Evolutionary conservation across 2,888 invertebrate species (phyloP).

Genomic region (Macroteleia sp.): DNA sequence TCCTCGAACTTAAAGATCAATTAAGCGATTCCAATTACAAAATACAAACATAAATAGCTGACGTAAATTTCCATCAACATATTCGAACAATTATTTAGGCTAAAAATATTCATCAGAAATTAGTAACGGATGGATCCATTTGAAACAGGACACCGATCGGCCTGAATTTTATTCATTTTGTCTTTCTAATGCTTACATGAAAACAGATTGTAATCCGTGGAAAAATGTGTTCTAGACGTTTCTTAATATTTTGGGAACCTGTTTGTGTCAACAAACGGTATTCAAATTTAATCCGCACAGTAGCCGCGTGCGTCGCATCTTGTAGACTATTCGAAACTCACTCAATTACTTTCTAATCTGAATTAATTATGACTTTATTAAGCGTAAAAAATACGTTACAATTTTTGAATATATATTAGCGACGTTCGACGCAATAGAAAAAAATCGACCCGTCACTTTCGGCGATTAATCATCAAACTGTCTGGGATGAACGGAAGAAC

Average conservation of each 20-base stretch:
- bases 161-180: slow-evolving; percentile 18
- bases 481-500: slow-evolving; percentile 15
- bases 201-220: slow-evolving; percentile 6
- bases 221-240: slow-evolving; percentile 6
- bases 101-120: too few relatives aligned
- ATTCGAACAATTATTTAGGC: too few relatives aligned
- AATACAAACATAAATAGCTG: too few relatives aligned
- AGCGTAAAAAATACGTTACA: slow-evolving; percentile 27
- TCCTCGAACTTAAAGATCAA: too few relatives aligned
- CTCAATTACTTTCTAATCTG: slow-evolving; percentile 57
- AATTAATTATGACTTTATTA: slow-evolving; percentile 51
- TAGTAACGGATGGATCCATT: too few relatives aligned
- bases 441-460: slow-evolving; percentile 40
- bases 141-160: background rate
- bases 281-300: slow-evolving; percentile 42
- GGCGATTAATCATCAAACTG: slow-evolving; percentile 42
- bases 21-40: too few relatives aligned
- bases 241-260: slow-evolving; percentile 14
- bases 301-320: slow-evolving; percentile 24
- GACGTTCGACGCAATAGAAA: slow-evolving; percentile 5
- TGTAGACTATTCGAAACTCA: slow-evolving; percentile 38
- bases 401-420: slow-evolving; percentile 40
- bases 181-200: slow-evolving; percentile 18
- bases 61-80: too few relatives aligned
- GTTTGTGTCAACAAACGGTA: slow-evolving; percentile 29